Percentiles rank a stretch among this genome's conserved stretches.
phyloP scores from a whole-genome alignment of 2,888 invertebrate genomes.

The Drosophila barbarae region DNA sequence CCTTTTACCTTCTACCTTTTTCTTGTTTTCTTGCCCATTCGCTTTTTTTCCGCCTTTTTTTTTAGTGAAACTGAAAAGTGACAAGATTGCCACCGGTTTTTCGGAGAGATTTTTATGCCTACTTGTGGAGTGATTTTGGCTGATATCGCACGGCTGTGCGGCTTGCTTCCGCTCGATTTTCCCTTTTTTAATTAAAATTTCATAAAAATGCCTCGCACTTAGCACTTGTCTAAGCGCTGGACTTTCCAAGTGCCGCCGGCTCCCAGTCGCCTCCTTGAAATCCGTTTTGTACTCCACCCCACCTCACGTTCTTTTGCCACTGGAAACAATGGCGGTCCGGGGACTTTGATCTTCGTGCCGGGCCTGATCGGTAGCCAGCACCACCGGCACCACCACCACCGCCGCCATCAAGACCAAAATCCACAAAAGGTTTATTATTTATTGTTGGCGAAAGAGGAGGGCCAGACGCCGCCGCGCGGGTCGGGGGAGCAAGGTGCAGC shows the following conservation, averaged over 20 bases:
- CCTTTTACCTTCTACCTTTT: conserved; percentile 40
- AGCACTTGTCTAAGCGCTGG: conserved; percentile 67
- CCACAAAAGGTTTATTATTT: conserved; percentile 75
- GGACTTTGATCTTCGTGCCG: conserved; percentile 62
- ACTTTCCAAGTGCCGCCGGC: conserved; percentile 60
- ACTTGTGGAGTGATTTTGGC: conserved; percentile 49
- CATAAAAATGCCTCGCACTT: conserved; percentile 59
- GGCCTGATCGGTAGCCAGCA: conserved; percentile 68
- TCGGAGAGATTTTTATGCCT: conserved; percentile 63
- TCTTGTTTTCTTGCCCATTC: conserved; percentile 9
- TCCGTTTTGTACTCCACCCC: conserved; percentile 1
- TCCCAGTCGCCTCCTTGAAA: conserved; percentile 18
- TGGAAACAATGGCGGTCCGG: conserved; percentile 66
- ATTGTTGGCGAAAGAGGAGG: conserved; percentile 65
- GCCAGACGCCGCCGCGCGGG: neutral
- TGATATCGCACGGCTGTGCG: conserved; percentile 43
- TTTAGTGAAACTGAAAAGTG: conserved; percentile 60
- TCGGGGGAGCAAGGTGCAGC: conserved; percentile 21
- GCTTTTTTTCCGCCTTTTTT: conserved; percentile 33
- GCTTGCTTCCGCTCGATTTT: conserved; percentile 68
- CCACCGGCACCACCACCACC: conserved; percentile 46
- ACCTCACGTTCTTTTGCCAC: conserved; percentile 28
- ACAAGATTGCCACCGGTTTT: conserved; percentile 68
- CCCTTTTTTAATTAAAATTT: conserved; percentile 64
- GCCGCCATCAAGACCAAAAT: conserved; percentile 61